Conservation (phyloP, 2,797 vertebrate species). For the Scomberomorus guttatus region DNA sequence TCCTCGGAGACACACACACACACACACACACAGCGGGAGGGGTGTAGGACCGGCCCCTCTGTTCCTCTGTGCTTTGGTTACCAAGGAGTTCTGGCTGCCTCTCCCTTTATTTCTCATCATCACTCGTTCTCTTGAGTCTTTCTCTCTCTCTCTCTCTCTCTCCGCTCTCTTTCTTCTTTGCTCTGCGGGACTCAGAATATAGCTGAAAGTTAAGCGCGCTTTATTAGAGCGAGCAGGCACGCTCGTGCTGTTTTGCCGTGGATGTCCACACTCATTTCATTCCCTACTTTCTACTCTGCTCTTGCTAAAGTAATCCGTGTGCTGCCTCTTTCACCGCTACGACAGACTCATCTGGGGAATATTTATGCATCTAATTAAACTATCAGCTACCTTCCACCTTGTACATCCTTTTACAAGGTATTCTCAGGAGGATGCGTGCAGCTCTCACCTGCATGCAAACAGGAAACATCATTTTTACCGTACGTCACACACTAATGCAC, state of each 20-base stretch:
- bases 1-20: slow-evolving; percentile 70
- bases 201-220: slow-evolving; percentile 57
- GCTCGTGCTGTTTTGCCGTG: neutral
- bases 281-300: slow-evolving; percentile 3
- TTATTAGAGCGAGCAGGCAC: slow-evolving; percentile 30
- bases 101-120: slow-evolving; percentile 74
- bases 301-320: slow-evolving; percentile 7
- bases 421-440: slow-evolving; percentile 23
- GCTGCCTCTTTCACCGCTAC: neutral
- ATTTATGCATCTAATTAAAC: slow-evolving; percentile 65
- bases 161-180: slow-evolving; percentile 24
- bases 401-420: slow-evolving; percentile 11
- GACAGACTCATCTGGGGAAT: slow-evolving; percentile 50
- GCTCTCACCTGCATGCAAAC: slow-evolving; percentile 40
- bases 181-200: slow-evolving; percentile 40
- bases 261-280: slow-evolving; percentile 12
- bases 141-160: slow-evolving; percentile 11
- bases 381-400: slow-evolving; percentile 19
- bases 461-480: slow-evolving; percentile 8
- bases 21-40: slow-evolving; percentile 70
- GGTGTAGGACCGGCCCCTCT: slow-evolving; percentile 79
- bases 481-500: neutral
- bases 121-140: slow-evolving; percentile 38
- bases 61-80: slow-evolving; percentile 83
- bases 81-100: slow-evolving; percentile 83